Conservation (phyloP, 1,140 invertebrate genomes). For the Pomacea maculata region DNA sequence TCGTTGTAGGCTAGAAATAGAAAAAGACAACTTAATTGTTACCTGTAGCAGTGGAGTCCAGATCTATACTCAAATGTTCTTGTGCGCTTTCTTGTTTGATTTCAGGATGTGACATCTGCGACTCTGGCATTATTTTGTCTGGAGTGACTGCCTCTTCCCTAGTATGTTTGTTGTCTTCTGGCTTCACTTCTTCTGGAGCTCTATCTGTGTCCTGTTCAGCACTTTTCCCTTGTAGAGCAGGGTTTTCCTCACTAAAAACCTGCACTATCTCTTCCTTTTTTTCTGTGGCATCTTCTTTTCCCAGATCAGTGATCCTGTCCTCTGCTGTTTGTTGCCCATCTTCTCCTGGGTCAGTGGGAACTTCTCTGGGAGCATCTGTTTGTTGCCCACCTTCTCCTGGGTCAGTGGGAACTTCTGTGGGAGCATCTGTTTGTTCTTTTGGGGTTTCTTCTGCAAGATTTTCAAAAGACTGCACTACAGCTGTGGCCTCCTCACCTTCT, state of each 20-base stretch:
- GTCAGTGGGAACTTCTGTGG: slow-evolving; percentile 8
- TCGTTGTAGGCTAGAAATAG: not conserved
- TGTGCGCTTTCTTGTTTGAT: not conserved
- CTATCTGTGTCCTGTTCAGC: slow-evolving; percentile 15
- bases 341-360: not conserved
- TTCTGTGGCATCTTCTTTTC: not conserved
- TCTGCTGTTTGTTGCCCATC: not conserved
- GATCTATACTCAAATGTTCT: slow-evolving; percentile 28
- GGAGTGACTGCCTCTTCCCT: slow-evolving; percentile 14
- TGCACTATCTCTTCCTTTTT: too few relatives aligned
- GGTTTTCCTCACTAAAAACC: too few relatives aligned
- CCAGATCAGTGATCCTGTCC: not conserved
- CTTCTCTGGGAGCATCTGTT: slow-evolving; percentile 4
- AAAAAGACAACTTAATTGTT: not conserved
- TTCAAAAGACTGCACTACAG: not conserved
- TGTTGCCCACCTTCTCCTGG: slow-evolving; percentile 12
- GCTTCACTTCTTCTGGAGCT: slow-evolving; percentile 18
- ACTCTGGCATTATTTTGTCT: slow-evolving; percentile 18
- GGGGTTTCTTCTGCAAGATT: slow-evolving; percentile 2
- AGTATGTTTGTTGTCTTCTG: slow-evolving; percentile 12
- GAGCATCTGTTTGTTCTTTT: slow-evolving; percentile 12
- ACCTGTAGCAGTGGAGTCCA: slow-evolving; percentile 62
- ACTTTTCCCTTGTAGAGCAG: not conserved
- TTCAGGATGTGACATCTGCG: not conserved
- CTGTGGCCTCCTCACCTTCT: slow-evolving; percentile 2